Evolutionary conservation across 2,888 invertebrate species (phyloP).

Genomic region (Pheosia tremula): DNA sequence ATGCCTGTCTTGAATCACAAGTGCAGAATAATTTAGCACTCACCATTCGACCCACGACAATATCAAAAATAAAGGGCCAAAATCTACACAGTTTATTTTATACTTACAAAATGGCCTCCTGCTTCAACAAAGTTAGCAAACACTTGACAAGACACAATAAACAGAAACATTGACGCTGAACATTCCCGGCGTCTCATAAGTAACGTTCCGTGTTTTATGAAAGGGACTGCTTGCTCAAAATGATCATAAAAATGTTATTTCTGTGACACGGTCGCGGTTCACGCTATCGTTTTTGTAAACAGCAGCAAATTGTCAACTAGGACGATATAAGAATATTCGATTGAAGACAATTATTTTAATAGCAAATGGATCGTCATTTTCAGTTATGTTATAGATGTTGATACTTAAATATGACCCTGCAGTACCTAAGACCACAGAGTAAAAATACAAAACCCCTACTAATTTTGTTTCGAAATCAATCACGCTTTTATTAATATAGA

Average conservation of each 20-base stretch:
- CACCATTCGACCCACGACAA: no score
- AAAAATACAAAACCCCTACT: no score
- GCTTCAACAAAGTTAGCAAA: slow-evolving; percentile 18
- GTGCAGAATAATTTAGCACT: neutral
- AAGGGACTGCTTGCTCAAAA: slow-evolving; percentile 27
- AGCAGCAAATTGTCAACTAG: slow-evolving; percentile 24
- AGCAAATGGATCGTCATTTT: neutral
- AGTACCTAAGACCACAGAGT: no score
- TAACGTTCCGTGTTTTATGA: slow-evolving; percentile 38
- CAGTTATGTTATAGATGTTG: no score
- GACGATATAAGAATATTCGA: neutral
- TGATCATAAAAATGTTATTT: slow-evolving; percentile 47
- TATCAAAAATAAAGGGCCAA: neutral
- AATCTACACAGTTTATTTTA: neutral
- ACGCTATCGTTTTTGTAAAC: slow-evolving; percentile 39
- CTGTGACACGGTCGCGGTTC: slow-evolving; percentile 38
- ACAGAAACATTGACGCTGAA: slow-evolving; percentile 37
- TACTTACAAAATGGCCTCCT: slow-evolving; percentile 5
- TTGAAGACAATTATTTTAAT: neutral
- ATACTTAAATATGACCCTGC: no score
- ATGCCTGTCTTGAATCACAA: neutral
- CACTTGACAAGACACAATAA: slow-evolving; percentile 29
- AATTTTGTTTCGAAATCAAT: no score
- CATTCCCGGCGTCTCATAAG: slow-evolving; percentile 30
- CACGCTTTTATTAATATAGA: no score